Conservation (phyloP, 2,113 vertebrate genomes). For the Ciconia maguari region DNA sequence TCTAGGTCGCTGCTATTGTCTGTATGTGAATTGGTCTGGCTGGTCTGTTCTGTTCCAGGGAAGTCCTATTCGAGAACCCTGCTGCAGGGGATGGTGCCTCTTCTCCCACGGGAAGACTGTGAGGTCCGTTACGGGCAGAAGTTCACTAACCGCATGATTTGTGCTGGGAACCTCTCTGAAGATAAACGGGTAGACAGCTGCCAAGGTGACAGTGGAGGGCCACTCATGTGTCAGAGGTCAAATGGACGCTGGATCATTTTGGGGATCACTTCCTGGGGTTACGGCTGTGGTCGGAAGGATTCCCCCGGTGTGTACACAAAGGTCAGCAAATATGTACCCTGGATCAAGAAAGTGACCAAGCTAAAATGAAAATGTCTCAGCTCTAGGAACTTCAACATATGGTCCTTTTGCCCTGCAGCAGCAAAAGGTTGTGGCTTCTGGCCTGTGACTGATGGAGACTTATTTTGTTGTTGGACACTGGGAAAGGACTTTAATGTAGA, state of each 20-base stretch:
- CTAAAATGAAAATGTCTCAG: conserved; percentile 37
- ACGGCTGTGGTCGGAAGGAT: conserved; percentile 83
- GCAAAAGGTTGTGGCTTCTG: neutral
- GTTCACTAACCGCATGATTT: conserved; percentile 87
- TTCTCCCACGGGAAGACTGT: conserved; percentile 85
- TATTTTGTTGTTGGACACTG: neutral
- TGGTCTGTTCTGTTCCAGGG: conserved; percentile 55
- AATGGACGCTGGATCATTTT: conserved; percentile 83
- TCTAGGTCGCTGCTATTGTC: neutral
- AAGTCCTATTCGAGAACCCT: conserved; percentile 84
- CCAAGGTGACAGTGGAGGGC: conserved; percentile 88
- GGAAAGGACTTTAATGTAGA: neutral
- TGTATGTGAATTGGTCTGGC: neutral
- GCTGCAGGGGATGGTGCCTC: conserved; percentile 83
- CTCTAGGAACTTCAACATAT: neutral
- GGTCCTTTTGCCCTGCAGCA: neutral
- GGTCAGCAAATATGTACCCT: conserved; percentile 83
- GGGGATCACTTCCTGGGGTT: conserved; percentile 86
- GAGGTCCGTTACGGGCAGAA: conserved; percentile 81
- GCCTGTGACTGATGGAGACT: neutral
- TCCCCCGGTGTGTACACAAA: conserved; percentile 87
- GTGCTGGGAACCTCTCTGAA: conserved; percentile 86
- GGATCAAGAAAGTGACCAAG: conserved; percentile 82
- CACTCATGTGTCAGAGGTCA: conserved; percentile 83
- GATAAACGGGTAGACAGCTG: conserved; percentile 82